Evolutionary conservation across 1,140 invertebrate genomes (phyloP).

Genomic region (Brachionus manjavacas): DNA sequence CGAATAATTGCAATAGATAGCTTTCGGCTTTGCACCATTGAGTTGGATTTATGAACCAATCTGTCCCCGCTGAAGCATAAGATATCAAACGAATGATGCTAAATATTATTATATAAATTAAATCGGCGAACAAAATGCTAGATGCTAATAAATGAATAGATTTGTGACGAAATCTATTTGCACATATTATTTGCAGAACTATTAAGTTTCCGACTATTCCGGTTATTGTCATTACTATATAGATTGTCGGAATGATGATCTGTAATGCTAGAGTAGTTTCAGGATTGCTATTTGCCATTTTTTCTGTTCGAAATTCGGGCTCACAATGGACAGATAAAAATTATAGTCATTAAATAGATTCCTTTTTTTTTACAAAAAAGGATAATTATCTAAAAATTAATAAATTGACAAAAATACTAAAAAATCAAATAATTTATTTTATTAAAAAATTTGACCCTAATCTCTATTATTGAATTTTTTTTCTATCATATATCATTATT

Average conservation of each 20-base stretch:
- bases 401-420: no score
- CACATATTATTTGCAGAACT: conserved; percentile 35
- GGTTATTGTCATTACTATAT: neutral
- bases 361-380: neutral
- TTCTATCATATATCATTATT: no score
- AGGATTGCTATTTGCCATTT: neutral
- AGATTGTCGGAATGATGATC: conserved; percentile 5
- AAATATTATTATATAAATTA: conserved; percentile 25
- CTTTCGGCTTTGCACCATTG: conserved; percentile 42
- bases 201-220: conserved; percentile 26
- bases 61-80: neutral
- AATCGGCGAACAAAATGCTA: neutral
- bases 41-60: conserved; percentile 2
- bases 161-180: conserved; percentile 42
- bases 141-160: conserved; percentile 23
- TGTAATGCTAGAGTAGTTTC: neutral
- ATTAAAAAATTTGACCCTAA: no score
- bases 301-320: neutral
- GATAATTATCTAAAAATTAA: neutral
- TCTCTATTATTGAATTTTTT: no score
- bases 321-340: neutral
- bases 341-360: conserved; percentile 1
- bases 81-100: conserved; percentile 13
- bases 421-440: no score
- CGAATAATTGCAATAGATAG: conserved; percentile 26